A percentile compares a stretch with the other conserved stretches of the same genome.
phyloP scores from a whole-genome alignment of 2,888 invertebrate genomes.

The Acanthosoma haemorrhoidale region DNA sequence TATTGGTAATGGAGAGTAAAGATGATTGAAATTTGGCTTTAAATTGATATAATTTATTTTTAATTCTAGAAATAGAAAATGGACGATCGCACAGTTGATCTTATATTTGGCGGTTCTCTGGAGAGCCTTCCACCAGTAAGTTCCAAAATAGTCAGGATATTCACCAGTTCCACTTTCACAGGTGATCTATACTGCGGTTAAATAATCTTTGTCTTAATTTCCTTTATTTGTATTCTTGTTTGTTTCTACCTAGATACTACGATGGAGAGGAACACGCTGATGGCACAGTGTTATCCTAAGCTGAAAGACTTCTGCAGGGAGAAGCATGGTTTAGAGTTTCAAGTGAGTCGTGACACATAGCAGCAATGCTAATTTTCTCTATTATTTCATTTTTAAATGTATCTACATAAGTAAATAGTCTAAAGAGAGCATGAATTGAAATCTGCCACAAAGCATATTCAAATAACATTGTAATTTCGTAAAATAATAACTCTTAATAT shows the following conservation, averaged over 20 bases:
- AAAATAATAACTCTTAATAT: too few species aligned
- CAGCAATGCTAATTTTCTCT: neutral
- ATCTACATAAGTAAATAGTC: too few species aligned
- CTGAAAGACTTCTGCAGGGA: conserved; percentile 95
- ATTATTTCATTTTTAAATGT: neutral
- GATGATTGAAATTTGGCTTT: too few species aligned
- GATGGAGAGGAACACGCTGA: conserved; percentile 92
- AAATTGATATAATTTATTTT: neutral
- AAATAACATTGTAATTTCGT: too few species aligned
- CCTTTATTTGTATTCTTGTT: neutral
- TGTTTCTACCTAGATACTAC: conserved; percentile 72
- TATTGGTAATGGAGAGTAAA: too few species aligned
- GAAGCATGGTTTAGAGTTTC: conserved; percentile 95
- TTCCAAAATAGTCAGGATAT: conserved; percentile 96
- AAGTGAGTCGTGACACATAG: conserved; percentile 55
- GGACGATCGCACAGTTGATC: conserved; percentile 86
- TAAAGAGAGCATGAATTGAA: too few species aligned
- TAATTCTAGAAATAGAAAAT: conserved; percentile 48
- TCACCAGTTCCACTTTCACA: conserved; percentile 97
- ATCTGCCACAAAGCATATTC: too few species aligned
- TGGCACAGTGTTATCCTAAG: conserved; percentile 96
- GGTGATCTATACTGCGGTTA: conserved; percentile 53
- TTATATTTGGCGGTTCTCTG: conserved; percentile 82
- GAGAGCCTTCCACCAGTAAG: conserved; percentile 88
- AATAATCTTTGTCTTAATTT: neutral